Evolutionary conservation across 1,140 invertebrate genomes (phyloP).

Genomic region (Sminthurinus signatus): DNA sequence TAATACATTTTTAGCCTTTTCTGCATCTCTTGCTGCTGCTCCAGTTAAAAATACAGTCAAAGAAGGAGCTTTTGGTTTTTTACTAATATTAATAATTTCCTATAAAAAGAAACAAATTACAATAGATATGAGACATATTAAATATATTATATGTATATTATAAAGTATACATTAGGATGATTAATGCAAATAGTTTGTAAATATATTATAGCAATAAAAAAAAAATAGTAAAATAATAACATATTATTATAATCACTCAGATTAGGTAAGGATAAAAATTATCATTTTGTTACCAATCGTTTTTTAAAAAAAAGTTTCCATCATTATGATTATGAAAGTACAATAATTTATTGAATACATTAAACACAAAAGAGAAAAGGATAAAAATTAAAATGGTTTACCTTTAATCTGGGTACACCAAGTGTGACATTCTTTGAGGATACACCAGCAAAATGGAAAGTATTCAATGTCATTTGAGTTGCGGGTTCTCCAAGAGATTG

Average conservation of each 20-base stretch:
- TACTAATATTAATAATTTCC: slow-evolving; percentile 99
- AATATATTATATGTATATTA: too few relatives aligned
- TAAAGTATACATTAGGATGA: too few relatives aligned
- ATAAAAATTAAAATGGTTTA: slow-evolving; percentile 29
- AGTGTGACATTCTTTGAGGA: slow-evolving; percentile 99
- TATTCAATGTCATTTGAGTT: slow-evolving; percentile 99
- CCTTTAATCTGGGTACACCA: slow-evolving; percentile 88
- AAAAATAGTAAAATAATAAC: not conserved
- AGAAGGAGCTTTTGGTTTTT: slow-evolving; percentile 97
- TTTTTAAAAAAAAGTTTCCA: too few relatives aligned
- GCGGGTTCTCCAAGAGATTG: slow-evolving; percentile 98
- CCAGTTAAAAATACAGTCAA: slow-evolving; percentile 95
- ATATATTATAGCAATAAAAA: too few relatives aligned
- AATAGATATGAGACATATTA: not conserved
- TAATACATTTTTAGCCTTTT: slow-evolving; percentile 98
- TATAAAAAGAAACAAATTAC: slow-evolving; percentile 43
- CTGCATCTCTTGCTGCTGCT: slow-evolving; percentile 93
- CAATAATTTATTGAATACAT: too few relatives aligned
- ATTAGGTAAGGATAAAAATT: not conserved
- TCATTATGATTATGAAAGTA: too few relatives aligned
- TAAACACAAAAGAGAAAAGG: too few relatives aligned
- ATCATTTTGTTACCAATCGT: not conserved
- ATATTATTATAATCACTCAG: not conserved
- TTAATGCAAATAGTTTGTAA: too few relatives aligned
- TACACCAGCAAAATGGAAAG: slow-evolving; percentile 99